Base-by-base conservation (phyloP, 2,888 invertebrate species). In the Acanthosoma haemorrhoidale region DNA sequence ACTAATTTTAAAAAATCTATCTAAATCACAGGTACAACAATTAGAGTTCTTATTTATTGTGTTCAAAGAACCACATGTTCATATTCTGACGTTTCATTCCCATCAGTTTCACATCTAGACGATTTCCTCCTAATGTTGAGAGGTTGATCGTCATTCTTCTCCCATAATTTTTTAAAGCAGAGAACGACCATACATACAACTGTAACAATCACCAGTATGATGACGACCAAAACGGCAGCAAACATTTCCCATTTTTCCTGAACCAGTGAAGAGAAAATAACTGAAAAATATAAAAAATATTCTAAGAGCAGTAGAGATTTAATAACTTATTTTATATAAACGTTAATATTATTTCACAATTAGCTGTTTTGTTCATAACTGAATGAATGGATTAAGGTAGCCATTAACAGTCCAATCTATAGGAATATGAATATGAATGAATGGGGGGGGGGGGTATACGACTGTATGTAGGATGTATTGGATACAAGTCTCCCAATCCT, bases 221-320 rank as follows among this genome's bases (percentile, higher is more conserved):
- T 34, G 3, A 67, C 67, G 4, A 67, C 67, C 11, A 67, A n/a
- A 57, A 57, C 51, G 16, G 67, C 67, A 11, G 67, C 67, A 57
- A 67, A 67, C 18, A 67, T 67, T 36, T 67, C 67, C 67, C 67
- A 67, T 31, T 51, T 67, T 16, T 67, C 67, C 21, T 67, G 67
- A 11, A 67, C 67, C 32, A 67, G 15, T 5, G 43, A 32, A 25
- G 67, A 67, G 13, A 67, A 57, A 18, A 67, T 51, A 13, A 67
- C 67, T 67, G 57, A 16, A 66, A 66, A 66, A 6, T 18, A 61
- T 32, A 3, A 61, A 61, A 4, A 11, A n/a, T n/a, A n/a, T n/a
- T n/a, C n/a, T n/a, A n/a, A n/a, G n/a, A n/a, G n/a, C n/a, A n/a
- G n/a, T n/a, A n/a, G n/a, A n/a, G n/a, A n/a, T n/a, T n/a, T n/a